Evolutionary conservation across 64 coral and sea anemone species (phyloP), one percentile per base, ranked within the genome.

Genomic region (Stichodactyla helianthus): DNA sequence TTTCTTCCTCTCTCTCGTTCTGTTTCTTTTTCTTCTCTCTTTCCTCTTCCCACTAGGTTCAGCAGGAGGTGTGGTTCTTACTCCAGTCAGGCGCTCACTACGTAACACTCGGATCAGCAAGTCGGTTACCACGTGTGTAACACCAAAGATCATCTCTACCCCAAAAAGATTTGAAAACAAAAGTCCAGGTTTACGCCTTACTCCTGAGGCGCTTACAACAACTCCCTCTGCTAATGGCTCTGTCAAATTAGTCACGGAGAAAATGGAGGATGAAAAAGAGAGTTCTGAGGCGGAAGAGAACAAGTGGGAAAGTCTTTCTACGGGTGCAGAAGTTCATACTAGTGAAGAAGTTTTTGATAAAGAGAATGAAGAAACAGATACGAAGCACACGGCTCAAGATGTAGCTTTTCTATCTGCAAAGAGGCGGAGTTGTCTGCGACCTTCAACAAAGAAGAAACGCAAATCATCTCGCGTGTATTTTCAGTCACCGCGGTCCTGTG

Each of bases 21-120:
- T 85, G 1, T 76, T 0, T 15, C 52, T 10, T 28, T 4, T 77
- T 55, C 15, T 3, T 82, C 59, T 88, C 17, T 62, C 7, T 85
- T 12, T 61, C 59, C 20, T 88, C 52, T 9, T 14, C 15, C 59
- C 59, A 11, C 77, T 79, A 79, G 77, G 77, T 31, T 84, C 14
- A 58, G 53, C 52, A 50, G 59, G 59, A 2, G 79, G 74, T 15
- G 14, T 92, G 9, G 35, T 92, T 50, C 82, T 97, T 52, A 97
- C 94, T 16, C 94, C 94, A 56, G 94, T 97, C 8, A 91, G 94
- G n/a, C 94, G 91, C 0, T 97, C 94, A 23, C 44, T 83, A 10
- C 81, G 94, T 20, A 84, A 93, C 71, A 82, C 91, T 14, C 85
- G 85, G 5, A 50, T 53, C 52, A 70, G 55, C 54, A 62, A 83